Evolutionary conservation across 2,797 vertebrate genomes (phyloP).

Genomic region (Centropyge bicolor): DNA sequence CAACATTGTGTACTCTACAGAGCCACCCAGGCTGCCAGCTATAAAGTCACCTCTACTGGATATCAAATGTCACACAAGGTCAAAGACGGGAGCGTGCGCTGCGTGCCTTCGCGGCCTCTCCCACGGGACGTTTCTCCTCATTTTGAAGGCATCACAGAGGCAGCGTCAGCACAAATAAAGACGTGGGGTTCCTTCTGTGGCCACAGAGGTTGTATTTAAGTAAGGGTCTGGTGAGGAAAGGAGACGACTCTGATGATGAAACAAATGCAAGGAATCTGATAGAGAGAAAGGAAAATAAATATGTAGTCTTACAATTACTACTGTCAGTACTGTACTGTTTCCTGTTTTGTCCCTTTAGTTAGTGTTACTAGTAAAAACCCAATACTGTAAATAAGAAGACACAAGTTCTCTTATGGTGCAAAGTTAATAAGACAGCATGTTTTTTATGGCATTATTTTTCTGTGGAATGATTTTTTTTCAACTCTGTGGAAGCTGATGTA

Average conservation of each 20-base stretch:
- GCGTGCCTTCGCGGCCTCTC: slow-evolving; percentile 9
- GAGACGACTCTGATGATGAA: neutral
- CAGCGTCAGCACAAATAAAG: slow-evolving; percentile 28
- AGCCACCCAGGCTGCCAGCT: slow-evolving; percentile 25
- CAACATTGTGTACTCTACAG: slow-evolving; percentile 33
- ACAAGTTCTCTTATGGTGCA: no score
- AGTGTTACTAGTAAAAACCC: no score
- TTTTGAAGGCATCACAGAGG: slow-evolving; percentile 34
- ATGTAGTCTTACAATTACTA: no score
- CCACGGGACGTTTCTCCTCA: slow-evolving; percentile 22
- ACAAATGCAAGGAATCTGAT: neutral
- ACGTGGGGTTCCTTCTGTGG: slow-evolving; percentile 1
- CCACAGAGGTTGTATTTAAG: slow-evolving; percentile 12
- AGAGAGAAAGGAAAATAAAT: no score
- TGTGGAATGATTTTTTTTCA: no score
- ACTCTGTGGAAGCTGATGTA: no score
- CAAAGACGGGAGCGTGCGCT: slow-evolving; percentile 43
- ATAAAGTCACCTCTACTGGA: slow-evolving; percentile 58
- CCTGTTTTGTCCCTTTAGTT: no score
- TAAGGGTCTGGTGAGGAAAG: slow-evolving; percentile 16
- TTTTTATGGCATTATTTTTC: no score
- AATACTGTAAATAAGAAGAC: no score
- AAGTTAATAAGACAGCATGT: no score
- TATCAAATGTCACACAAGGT: slow-evolving; percentile 72
- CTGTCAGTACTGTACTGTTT: no score